Conservation (phyloP, 2,113 vertebrate species). For the Cacatua alba region DNA sequence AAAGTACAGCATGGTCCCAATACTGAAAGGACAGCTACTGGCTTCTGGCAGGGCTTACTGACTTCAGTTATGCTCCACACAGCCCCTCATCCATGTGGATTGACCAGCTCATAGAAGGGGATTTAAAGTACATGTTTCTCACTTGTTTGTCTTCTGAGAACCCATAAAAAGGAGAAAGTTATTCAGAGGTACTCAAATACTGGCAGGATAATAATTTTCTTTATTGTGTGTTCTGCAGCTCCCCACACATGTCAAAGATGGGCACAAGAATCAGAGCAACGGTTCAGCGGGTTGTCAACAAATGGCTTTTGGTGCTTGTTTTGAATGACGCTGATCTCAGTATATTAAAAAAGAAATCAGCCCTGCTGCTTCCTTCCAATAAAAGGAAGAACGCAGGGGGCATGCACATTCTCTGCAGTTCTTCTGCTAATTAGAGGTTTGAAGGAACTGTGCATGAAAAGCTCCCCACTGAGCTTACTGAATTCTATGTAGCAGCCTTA, state of each 20-base stretch:
- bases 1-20: neutral
- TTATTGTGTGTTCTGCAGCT: neutral
- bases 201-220: neutral
- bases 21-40: neutral
- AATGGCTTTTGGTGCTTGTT: neutral
- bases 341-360: neutral
- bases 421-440: conserved; percentile 53
- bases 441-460: neutral
- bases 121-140: neutral
- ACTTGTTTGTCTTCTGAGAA: neutral
- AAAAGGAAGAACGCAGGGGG: neutral
- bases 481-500: conserved; percentile 43
- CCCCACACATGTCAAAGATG: neutral
- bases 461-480: conserved; percentile 15
- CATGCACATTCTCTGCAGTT: neutral
- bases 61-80: neutral
- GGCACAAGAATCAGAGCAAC: neutral
- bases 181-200: neutral
- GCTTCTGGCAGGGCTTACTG: neutral
- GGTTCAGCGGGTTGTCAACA: neutral
- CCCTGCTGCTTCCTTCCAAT: neutral
- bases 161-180: neutral
- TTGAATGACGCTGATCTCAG: neutral
- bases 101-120: neutral
- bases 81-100: neutral